Conservation (phyloP, 2,888 invertebrate genomes). For the Leptogaster cylindrica region DNA sequence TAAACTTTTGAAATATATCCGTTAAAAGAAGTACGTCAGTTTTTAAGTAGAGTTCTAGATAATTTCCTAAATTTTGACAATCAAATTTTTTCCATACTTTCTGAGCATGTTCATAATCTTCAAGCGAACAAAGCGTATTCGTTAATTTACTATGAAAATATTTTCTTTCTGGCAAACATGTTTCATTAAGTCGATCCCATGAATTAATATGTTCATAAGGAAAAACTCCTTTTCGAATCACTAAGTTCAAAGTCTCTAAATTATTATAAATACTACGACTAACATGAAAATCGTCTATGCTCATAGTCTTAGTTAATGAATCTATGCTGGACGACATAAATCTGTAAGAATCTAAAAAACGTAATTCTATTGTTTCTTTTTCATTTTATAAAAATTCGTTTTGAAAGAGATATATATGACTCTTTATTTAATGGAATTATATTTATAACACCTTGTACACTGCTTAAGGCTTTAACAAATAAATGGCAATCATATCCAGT, state of each 20-base stretch:
- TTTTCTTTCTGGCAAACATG: slow-evolving; percentile 46
- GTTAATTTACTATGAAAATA: slow-evolving; percentile 49
- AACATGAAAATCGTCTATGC: background rate
- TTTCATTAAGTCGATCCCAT: slow-evolving; percentile 46
- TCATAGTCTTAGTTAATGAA: slow-evolving; percentile 2
- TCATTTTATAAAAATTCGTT: slow-evolving; percentile 46
- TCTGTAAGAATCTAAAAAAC: slow-evolving; percentile 42
- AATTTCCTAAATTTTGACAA: slow-evolving; percentile 53
- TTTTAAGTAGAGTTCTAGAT: slow-evolving; percentile 53
- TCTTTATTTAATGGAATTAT: slow-evolving; percentile 50
- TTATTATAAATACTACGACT: background rate
- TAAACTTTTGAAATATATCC: slow-evolving; percentile 48
- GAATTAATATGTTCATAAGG: slow-evolving; percentile 53
- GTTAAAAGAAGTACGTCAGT: slow-evolving; percentile 56
- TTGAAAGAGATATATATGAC: slow-evolving; percentile 54
- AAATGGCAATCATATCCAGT: slow-evolving; percentile 53
- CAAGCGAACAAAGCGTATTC: slow-evolving; percentile 46
- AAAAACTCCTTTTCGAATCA: slow-evolving; percentile 53
- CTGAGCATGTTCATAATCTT: slow-evolving; percentile 54
- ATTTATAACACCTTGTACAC: slow-evolving; percentile 43
- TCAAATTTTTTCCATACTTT: slow-evolving; percentile 54
- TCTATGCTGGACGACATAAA: slow-evolving; percentile 37
- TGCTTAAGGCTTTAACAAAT: slow-evolving; percentile 51
- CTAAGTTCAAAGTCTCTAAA: background rate
- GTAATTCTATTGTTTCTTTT: slow-evolving; percentile 39